Evolutionary conservation across 2,113 vertebrate species (phyloP).

Genomic region (Lathamus discolor): DNA sequence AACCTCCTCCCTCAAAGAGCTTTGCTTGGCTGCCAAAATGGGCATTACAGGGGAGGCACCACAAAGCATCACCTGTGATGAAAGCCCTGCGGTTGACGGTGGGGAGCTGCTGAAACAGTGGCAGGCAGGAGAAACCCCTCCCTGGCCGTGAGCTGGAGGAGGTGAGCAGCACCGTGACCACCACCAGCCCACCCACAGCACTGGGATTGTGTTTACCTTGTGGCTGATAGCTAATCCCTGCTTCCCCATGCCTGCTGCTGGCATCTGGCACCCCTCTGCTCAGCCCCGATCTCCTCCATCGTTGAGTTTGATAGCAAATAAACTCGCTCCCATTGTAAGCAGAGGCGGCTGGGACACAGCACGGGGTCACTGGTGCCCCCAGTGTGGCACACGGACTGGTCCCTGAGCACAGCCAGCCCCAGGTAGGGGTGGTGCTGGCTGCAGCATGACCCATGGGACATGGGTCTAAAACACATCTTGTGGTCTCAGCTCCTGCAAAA

Average conservation of each 20-base stretch:
- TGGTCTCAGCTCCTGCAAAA: not conserved
- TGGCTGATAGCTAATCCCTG: not conserved
- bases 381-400: not conserved
- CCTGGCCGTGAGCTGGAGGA: not conserved
- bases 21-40: not conserved
- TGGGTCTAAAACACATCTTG: fast-evolving
- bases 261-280: not conserved
- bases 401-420: not conserved
- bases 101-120: not conserved
- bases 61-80: not conserved
- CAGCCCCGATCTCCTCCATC: not conserved
- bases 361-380: not conserved
- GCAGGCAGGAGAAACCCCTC: not conserved
- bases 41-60: fast-evolving
- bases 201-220: not conserved
- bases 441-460: fast-evolving
- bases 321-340: not conserved
- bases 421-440: not conserved
- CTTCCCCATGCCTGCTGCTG: fast-evolving
- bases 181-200: not conserved
- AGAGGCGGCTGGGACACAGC: not conserved
- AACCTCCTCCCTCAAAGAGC: not conserved
- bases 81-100: fast-evolving
- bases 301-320: not conserved
- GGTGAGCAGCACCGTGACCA: fast-evolving